Conservation (phyloP, 37 sponge, comb jelly and placozoan genomes). For the Crambe crambe region DNA sequence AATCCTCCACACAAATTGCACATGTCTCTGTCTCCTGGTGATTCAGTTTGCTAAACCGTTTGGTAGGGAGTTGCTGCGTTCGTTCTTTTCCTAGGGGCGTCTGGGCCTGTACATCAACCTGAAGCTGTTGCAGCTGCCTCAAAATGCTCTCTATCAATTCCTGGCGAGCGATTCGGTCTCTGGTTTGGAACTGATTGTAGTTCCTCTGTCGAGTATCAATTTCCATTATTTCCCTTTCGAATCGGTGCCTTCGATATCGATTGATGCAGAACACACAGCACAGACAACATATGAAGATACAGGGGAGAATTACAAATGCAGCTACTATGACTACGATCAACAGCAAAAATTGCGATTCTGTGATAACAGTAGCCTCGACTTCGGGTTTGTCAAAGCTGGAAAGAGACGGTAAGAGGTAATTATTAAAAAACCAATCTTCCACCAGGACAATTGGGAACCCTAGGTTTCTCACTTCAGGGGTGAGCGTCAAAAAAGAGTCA, state of each 20-base stretch:
- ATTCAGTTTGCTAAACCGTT: background rate
- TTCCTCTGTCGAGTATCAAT: constrained; percentile 1
- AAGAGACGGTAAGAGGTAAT: background rate
- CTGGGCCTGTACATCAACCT: constrained; percentile 31
- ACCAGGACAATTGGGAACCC: constrained; percentile 39
- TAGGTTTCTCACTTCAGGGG: background rate
- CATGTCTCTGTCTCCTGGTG: constrained; percentile 10
- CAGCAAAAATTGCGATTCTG: background rate
- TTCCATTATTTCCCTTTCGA: background rate
- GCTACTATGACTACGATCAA: background rate
- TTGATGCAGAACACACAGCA: constrained; percentile 9
- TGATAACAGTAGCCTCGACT: background rate
- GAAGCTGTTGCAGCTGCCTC: constrained; percentile 53
- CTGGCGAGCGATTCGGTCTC: constrained; percentile 17
- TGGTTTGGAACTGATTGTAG: constrained; percentile 8
- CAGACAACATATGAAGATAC: constrained; percentile 2
- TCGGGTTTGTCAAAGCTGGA: background rate
- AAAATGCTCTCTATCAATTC: constrained; percentile 67
- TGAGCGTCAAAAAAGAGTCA: background rate
- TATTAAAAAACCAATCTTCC: background rate
- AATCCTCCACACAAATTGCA: constrained; percentile 66
- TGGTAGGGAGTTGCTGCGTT: constrained; percentile 24
- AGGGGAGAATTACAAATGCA: background rate
- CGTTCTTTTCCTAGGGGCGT: constrained; percentile 35
- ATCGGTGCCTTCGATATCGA: background rate